Conservation (phyloP, 2,113 vertebrate species). For the Sterrhoptilus dennistouni region DNA sequence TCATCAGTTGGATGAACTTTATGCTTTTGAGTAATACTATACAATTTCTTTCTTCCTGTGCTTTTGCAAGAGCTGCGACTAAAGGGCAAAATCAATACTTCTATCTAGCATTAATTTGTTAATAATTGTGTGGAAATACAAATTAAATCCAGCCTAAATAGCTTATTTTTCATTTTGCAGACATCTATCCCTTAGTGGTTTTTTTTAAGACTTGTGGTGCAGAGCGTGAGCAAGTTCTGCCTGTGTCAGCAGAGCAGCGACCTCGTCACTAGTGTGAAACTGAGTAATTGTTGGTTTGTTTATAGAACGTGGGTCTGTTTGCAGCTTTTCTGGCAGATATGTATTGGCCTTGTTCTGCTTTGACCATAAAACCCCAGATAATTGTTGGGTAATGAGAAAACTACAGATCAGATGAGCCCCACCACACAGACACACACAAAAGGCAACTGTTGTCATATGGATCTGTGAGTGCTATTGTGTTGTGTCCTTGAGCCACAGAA, state of each 20-base stretch:
- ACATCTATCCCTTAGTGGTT: neutral
- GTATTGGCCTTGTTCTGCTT: neutral
- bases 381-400: neutral
- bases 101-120: neutral
- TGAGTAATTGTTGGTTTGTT: neutral
- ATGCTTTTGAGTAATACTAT: neutral
- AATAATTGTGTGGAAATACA: neutral
- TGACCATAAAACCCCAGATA: neutral
- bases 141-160: neutral
- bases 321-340: neutral
- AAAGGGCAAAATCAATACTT: neutral
- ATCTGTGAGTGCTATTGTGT: neutral
- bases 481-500: neutral
- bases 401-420: neutral
- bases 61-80: neutral
- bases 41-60: neutral
- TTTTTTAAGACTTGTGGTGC: neutral
- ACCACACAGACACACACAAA: neutral
- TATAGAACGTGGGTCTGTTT: neutral
- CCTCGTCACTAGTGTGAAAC: neutral
- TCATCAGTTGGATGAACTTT: neutral
- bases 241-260: neutral
- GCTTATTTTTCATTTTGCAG: neutral
- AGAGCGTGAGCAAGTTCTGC: neutral
- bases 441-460: rapidly evolving